These are phyloP conservation scores for Balaenoptera acutorostrata DNA, from an alignment of 2,113 vertebrate genomes.

Conservation along the genomic window DNA sequence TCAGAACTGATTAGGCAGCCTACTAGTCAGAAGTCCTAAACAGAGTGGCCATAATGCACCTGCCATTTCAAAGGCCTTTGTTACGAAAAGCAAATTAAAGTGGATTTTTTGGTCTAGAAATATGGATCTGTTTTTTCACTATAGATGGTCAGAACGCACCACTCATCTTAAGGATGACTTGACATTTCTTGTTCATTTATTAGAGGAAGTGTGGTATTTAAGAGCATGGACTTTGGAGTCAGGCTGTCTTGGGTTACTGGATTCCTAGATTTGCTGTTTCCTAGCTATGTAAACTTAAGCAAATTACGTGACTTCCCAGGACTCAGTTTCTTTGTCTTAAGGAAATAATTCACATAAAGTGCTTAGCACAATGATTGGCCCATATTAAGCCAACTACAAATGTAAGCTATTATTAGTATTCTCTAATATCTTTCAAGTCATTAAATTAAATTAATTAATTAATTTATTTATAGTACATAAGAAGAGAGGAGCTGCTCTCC, in stretches of 20 bases:
- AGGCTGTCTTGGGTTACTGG: conserved; percentile 49
- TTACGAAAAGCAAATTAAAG: conserved; percentile 23
- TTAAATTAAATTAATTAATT: neutral
- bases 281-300: conserved; percentile 39
- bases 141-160: neutral
- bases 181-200: conserved; percentile 48
- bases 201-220: conserved; percentile 6
- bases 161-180: conserved; percentile 7
- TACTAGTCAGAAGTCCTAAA: neutral
- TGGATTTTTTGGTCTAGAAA: conserved; percentile 7
- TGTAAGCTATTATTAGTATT: conserved; percentile 32
- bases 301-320: conserved; percentile 39
- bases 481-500: neutral
- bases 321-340: conserved; percentile 14
- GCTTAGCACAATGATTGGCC: conserved; percentile 20
- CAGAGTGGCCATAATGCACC: neutral
- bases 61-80: neutral
- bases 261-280: conserved; percentile 46
- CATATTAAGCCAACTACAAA: conserved; percentile 20
- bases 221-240: conserved; percentile 46
- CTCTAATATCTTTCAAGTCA: neutral
- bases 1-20: neutral
- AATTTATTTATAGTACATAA: neutral
- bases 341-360: conserved; percentile 45
- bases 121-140: neutral